phyloP scores from a whole-genome alignment of 2,888 invertebrate species.

The Patella depressa region DNA sequence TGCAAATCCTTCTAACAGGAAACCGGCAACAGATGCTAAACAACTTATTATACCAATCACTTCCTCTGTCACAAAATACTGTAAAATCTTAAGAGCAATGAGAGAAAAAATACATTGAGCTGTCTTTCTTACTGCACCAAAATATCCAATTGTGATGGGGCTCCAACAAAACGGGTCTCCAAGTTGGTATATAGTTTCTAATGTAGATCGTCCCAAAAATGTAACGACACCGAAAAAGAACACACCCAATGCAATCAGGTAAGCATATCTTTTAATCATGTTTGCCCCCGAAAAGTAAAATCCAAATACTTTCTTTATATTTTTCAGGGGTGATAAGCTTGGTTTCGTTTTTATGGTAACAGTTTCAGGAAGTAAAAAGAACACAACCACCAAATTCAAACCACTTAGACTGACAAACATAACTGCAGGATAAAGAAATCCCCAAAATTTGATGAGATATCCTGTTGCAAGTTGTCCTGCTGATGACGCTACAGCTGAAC shows the following conservation, averaged over 20 bases:
- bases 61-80: slow-evolving; percentile 37
- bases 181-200: slow-evolving; percentile 43
- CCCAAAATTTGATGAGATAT: slow-evolving; percentile 34
- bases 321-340: slow-evolving; percentile 24
- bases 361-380: slow-evolving; percentile 35
- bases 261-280: slow-evolving; percentile 32
- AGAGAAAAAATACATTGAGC: slow-evolving; percentile 35
- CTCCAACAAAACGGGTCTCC: slow-evolving; percentile 47
- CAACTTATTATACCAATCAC: slow-evolving; percentile 20
- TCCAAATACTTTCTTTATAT: slow-evolving; percentile 33
- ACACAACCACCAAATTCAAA: slow-evolving; percentile 24
- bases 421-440: slow-evolving; percentile 30
- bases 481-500: slow-evolving; percentile 32
- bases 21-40: neutral
- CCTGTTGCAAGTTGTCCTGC: slow-evolving; percentile 33
- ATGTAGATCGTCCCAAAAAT: slow-evolving; percentile 28
- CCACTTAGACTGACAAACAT: slow-evolving; percentile 24
- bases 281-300: slow-evolving; percentile 34
- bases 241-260: slow-evolving; percentile 25
- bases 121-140: slow-evolving; percentile 26
- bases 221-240: slow-evolving; percentile 28
- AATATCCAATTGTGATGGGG: slow-evolving; percentile 41
- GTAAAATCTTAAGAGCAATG: slow-evolving; percentile 34
- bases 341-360: slow-evolving; percentile 22
- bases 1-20: slow-evolving; percentile 12